phyloP scores from a whole-genome alignment of 2,113 vertebrate species.

The Zingel zingel region DNA sequence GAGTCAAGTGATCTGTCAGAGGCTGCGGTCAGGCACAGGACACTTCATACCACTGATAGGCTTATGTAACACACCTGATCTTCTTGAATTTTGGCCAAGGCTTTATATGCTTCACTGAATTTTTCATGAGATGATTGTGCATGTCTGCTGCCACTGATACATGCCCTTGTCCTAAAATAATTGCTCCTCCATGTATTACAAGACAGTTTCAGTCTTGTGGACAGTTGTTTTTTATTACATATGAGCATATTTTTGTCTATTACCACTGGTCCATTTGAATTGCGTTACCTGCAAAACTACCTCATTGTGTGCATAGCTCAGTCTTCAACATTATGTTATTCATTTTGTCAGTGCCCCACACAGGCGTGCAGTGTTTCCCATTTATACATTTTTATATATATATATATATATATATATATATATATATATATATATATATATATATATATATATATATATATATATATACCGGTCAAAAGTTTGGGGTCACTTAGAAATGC shows the following conservation, averaged over 20 bases:
- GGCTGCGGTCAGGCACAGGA: constrained; percentile 41
- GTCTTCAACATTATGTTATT: background rate
- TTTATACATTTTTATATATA: background rate
- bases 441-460: background rate
- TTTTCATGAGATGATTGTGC: constrained; percentile 63
- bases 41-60: constrained; percentile 44
- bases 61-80: constrained; percentile 66
- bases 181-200: background rate
- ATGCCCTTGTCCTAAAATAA: constrained; percentile 7
- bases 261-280: background rate
- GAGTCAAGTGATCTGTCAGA: constrained; percentile 37
- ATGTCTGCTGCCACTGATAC: constrained; percentile 18
- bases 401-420: background rate
- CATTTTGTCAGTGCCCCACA: background rate
- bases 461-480: too few species aligned
- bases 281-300: background rate
- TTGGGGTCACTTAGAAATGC: too few species aligned
- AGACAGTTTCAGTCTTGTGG: background rate
- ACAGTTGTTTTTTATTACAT: background rate
- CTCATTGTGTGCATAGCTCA: background rate
- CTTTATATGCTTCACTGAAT: constrained; percentile 57
- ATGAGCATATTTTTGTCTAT: background rate
- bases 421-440: background rate
- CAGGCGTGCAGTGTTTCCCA: too few species aligned
- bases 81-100: constrained; percentile 62